Conservation (phyloP, 2,113 vertebrate genomes). For the Eclectus roratus region DNA sequence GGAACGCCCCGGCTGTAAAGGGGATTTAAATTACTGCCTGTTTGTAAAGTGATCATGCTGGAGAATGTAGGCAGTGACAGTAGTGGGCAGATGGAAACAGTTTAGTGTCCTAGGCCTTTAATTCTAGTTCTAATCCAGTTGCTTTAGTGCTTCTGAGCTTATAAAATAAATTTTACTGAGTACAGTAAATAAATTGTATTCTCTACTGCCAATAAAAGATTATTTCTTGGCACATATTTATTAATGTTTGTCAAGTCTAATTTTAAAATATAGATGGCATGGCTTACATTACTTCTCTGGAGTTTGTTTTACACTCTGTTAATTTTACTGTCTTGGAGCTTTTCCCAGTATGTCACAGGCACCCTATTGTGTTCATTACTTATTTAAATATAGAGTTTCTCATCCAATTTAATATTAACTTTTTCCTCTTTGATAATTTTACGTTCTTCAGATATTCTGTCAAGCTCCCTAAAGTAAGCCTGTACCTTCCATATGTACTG, state of each 20-base stretch:
- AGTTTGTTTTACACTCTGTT: neutral
- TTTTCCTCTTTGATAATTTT: neutral
- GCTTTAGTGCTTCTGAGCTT: neutral
- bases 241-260: neutral
- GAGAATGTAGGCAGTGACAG: neutral
- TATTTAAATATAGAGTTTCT: neutral
- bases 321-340: neutral
- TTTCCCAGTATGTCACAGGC: neutral
- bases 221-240: neutral
- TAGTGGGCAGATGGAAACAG: neutral
- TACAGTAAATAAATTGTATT: neutral
- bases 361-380: neutral
- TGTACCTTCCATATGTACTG: neutral
- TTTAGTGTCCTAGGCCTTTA: neutral
- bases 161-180: neutral
- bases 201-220: neutral
- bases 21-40: neutral
- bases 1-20: rapidly evolving
- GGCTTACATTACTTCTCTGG: neutral
- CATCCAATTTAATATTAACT: neutral
- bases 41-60: neutral
- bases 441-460: neutral
- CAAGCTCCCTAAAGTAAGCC: neutral
- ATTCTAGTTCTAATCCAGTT: neutral
- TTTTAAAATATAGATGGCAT: neutral